phyloP scores from a whole-genome alignment of 1,140 invertebrate species.

The Drosophila dunni region DNA sequence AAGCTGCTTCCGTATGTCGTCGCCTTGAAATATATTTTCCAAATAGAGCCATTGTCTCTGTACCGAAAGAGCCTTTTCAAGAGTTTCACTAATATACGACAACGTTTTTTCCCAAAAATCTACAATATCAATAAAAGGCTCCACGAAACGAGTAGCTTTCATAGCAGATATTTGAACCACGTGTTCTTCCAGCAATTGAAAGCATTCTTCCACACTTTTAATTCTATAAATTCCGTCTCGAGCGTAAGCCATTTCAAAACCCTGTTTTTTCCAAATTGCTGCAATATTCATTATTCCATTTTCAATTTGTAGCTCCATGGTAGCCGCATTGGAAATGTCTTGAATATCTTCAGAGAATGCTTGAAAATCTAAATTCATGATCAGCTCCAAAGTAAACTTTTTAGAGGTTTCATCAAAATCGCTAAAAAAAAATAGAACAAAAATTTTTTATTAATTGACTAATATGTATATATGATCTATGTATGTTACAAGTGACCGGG shows the following conservation, averaged over 20 bases:
- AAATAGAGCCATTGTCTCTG: slow-evolving; percentile 93
- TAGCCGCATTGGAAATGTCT: slow-evolving; percentile 92
- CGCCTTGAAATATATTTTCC: slow-evolving; percentile 93
- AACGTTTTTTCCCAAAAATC: slow-evolving; percentile 93
- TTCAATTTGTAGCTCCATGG: slow-evolving; percentile 94
- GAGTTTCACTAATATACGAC: slow-evolving; percentile 90
- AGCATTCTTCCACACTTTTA: slow-evolving; percentile 89
- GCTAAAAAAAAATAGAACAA: slow-evolving; percentile 80
- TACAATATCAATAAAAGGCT: slow-evolving; percentile 91
- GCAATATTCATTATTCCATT: slow-evolving; percentile 90
- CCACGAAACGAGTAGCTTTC: slow-evolving; percentile 94
- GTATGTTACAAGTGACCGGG: too few relatives aligned
- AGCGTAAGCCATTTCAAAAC: slow-evolving; percentile 89
- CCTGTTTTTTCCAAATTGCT: slow-evolving; percentile 89
- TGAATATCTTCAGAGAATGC: slow-evolving; percentile 91
- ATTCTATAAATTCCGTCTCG: slow-evolving; percentile 88
- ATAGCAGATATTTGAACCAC: slow-evolving; percentile 91
- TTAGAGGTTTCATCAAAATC: slow-evolving; percentile 91
- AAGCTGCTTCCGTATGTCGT: slow-evolving; percentile 93
- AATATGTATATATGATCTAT: too few relatives aligned
- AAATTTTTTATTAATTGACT: too few relatives aligned
- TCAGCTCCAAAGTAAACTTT: slow-evolving; percentile 91
- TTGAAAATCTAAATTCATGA: slow-evolving; percentile 92
- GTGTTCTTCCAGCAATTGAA: slow-evolving; percentile 90
- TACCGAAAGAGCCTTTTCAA: slow-evolving; percentile 90